phyloP scores from a whole-genome alignment of 2,888 invertebrate genomes.

The Lamellibrachia columna region DNA sequence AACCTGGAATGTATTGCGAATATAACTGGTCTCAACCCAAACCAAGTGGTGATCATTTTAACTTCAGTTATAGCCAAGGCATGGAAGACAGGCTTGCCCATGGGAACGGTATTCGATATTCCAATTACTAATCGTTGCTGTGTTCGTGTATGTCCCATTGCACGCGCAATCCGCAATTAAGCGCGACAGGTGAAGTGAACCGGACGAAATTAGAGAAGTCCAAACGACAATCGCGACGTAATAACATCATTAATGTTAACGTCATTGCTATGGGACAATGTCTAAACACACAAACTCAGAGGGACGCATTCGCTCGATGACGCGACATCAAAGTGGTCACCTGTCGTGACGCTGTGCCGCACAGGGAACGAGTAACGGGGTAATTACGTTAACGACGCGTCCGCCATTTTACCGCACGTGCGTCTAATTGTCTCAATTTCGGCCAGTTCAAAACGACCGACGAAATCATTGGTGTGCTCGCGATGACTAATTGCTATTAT shows the following conservation, averaged over 20 bases:
- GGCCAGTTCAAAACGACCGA: constrained; percentile 3
- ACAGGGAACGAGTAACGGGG: background rate
- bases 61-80: background rate
- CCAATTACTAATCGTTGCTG: background rate
- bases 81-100: background rate
- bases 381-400: constrained; percentile 12
- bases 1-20: background rate
- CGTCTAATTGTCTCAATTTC: constrained; percentile 9
- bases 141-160: background rate
- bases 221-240: background rate
- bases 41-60: background rate
- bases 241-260: constrained; percentile 11
- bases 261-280: background rate
- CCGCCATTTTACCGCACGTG: background rate
- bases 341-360: background rate
- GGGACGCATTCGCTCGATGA: background rate
- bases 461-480: background rate
- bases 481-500: background rate
- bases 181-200: background rate
- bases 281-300: constrained; percentile 12
- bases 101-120: background rate
- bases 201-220: background rate
- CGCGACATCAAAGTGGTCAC: background rate
- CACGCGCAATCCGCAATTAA: background rate
- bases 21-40: too few species aligned